phyloP scores from a whole-genome alignment of 1,140 invertebrate genomes.

The Bombus difficillimus region DNA sequence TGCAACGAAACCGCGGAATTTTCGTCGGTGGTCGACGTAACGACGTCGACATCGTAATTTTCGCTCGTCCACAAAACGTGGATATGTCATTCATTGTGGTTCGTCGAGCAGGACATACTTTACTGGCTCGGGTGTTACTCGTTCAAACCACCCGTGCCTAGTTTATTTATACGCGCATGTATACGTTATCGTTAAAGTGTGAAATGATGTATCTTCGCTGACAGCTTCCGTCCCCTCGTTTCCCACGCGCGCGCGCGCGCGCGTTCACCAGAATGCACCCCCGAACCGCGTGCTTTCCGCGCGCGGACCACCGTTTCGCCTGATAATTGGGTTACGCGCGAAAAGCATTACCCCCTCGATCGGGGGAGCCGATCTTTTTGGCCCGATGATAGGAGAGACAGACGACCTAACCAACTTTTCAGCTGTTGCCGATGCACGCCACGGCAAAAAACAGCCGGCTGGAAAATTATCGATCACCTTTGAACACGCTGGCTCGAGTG shows the following conservation, averaged over 20 bases:
- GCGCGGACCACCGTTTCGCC: conserved; percentile 15
- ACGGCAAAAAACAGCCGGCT: not conserved
- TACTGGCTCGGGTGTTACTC: conserved; percentile 23
- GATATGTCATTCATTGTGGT: conserved; percentile 43
- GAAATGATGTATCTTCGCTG: conserved; percentile 51
- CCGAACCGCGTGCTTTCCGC: not conserved
- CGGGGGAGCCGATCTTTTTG: conserved; percentile 4
- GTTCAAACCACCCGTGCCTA: conserved; percentile 39
- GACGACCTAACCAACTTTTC: conserved; percentile 26
- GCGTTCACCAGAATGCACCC: not conserved
- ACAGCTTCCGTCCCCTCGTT: conserved; percentile 47
- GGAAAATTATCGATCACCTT: conserved; percentile 12
- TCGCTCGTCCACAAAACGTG: conserved; percentile 30
- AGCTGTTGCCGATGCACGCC: not conserved
- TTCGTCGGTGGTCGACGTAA: not conserved
- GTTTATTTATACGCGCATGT: conserved; percentile 45
- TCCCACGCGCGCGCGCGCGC: conserved; percentile 21
- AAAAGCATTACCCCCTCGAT: conserved; percentile 46
- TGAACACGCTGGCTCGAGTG: not conserved
- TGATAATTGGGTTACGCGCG: conserved; percentile 51
- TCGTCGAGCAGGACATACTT: conserved; percentile 22
- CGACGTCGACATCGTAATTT: conserved; percentile 40
- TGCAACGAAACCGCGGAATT: conserved; percentile 5
- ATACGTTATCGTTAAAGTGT: conserved; percentile 53
- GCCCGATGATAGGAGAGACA: conserved; percentile 14